These are phyloP conservation scores for Danio rerio DNA, from an alignment of 2,113 vertebrate species.

Conservation along the genomic window GRCz12tu NC_133180.1:73265001-73265500, in stretches of 20 bases:
- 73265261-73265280: conserved; percentile 8
- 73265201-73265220: conserved; percentile 4
- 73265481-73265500: conserved; percentile 93
- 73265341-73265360: conserved; percentile 60
- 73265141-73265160: background rate
- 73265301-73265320: conserved; percentile 5
- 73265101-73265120: background rate
- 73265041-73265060: background rate
- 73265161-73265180: conserved; percentile 11
- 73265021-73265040: conserved; percentile 17
- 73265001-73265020: background rate
- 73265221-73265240: conserved; percentile 1
- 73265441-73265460: conserved; percentile 94
- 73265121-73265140: background rate
- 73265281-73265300: conserved; percentile 9
- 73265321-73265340: conserved; percentile 23
- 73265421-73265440: conserved; percentile 92
- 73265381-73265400: conserved; percentile 90
- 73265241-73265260: conserved; percentile 31
- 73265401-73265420: conserved; percentile 90
- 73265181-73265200: conserved; percentile 37
- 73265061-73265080: conserved; percentile 19
- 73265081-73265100: background rate
- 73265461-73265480: conserved; percentile 93
- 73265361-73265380: conserved; percentile 87